Percentiles rank a stretch among this genome's conserved stretches.
Evolutionary conservation across 2,888 invertebrate species (phyloP).

Genomic region (Drepana falcataria): DNA sequence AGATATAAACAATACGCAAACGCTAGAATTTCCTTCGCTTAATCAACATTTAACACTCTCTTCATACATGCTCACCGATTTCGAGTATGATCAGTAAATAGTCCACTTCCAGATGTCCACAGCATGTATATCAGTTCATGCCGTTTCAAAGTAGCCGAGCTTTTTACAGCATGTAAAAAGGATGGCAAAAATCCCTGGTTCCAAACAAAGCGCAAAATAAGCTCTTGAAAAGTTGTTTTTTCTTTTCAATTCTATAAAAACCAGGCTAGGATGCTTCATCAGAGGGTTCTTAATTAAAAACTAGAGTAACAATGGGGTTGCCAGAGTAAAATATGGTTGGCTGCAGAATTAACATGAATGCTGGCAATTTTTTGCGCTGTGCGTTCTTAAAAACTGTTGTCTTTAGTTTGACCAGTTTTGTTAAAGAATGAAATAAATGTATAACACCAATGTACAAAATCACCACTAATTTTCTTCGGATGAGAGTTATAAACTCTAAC

Average conservation of each 20-base stretch:
- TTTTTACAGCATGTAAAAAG: conserved; percentile 1
- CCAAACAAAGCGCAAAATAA: conserved; percentile 25
- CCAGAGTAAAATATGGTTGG: conserved; percentile 33
- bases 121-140: neutral
- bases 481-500: no score
- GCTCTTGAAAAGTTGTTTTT: conserved; percentile 18
- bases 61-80: no score
- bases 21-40: no score
- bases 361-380: conserved; percentile 8
- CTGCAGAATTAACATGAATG: conserved; percentile 25
- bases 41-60: no score
- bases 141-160: conserved; percentile 1
- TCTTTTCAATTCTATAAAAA: conserved; percentile 30
- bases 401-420: neutral
- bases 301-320: conserved; percentile 37
- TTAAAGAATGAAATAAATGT: no score
- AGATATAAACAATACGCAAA: no score
- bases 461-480: no score
- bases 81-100: no score
- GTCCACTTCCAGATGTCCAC: no score
- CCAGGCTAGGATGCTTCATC: conserved; percentile 39
- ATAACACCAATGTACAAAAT: no score
- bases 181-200: conserved; percentile 12
- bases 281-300: conserved; percentile 50
- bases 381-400: neutral